phyloP scores from a whole-genome alignment of 2,113 vertebrate species.

The Lethenteron reissneri region DNA sequence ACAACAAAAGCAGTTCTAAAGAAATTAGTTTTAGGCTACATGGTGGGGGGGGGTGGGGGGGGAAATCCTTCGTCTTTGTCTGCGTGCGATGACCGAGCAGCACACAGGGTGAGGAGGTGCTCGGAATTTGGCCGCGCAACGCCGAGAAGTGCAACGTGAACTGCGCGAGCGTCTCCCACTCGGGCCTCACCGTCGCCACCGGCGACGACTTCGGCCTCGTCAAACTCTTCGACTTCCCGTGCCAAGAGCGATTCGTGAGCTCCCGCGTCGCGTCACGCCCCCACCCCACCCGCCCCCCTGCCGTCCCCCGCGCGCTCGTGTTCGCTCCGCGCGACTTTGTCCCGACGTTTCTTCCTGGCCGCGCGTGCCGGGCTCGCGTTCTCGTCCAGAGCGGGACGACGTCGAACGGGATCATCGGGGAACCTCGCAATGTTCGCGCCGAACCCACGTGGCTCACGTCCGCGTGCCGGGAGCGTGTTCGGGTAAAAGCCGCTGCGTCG shows the following conservation, averaged over 20 bases:
- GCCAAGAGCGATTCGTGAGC: conserved; percentile 77
- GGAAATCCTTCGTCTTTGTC: background rate
- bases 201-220: conserved; percentile 87
- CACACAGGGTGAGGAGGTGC: conserved; percentile 67
- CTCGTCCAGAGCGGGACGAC: background rate
- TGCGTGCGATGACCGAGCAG: conserved; percentile 22
- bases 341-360: background rate
- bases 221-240: conserved; percentile 90
- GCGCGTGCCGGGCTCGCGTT: no score
- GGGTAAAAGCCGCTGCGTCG: no score
- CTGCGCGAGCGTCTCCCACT: conserved; percentile 66
- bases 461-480: no score
- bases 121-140: conserved; percentile 78
- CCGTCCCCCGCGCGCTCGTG: no score
- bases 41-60: no score
- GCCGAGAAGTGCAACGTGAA: conserved; percentile 76
- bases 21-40: no score
- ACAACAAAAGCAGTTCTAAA: no score
- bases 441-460: background rate
- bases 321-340: no score
- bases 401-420: background rate
- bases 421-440: no score
- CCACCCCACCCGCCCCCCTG: no score
- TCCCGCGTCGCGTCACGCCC: background rate
- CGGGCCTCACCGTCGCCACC: conserved; percentile 56